A percentile compares a stretch with the other conserved stretches of the same genome.
These are phyloP conservation scores for Maccullochella peelii DNA, from an alignment of 2,113 vertebrate genomes.

Conservation along the genomic window DNA sequence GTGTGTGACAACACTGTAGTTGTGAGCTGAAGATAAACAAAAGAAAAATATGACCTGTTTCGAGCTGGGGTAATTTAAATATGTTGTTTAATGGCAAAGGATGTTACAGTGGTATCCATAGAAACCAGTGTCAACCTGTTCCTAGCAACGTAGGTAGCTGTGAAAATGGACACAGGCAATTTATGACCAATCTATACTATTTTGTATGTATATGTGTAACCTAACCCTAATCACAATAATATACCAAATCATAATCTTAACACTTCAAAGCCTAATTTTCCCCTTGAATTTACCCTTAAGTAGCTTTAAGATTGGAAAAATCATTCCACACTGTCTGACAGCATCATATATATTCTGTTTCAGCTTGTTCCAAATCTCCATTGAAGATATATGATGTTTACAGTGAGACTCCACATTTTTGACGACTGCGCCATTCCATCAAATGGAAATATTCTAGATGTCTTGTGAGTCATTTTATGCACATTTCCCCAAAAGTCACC, in stretches of 20 bases:
- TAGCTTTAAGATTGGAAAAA: background rate
- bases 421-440: slow-evolving; percentile 1
- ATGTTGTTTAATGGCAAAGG: background rate
- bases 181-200: background rate
- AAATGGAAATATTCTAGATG: slow-evolving; percentile 9
- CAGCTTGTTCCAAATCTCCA: background rate
- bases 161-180: background rate
- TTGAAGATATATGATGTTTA: slow-evolving; percentile 16
- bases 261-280: background rate
- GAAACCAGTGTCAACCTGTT: background rate
- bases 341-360: background rate
- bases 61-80: background rate
- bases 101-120: background rate
- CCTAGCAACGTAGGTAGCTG: background rate
- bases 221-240: background rate
- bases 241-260: background rate
- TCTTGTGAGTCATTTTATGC: slow-evolving; percentile 1
- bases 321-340: background rate
- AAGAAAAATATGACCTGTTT: background rate
- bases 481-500: background rate
- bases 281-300: background rate
- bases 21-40: background rate
- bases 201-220: background rate
- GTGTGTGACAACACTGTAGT: background rate
- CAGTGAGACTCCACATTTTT: background rate